Base-by-base conservation (phyloP, 1,140 invertebrate genomes). In the Pomacea maculata region DNA sequence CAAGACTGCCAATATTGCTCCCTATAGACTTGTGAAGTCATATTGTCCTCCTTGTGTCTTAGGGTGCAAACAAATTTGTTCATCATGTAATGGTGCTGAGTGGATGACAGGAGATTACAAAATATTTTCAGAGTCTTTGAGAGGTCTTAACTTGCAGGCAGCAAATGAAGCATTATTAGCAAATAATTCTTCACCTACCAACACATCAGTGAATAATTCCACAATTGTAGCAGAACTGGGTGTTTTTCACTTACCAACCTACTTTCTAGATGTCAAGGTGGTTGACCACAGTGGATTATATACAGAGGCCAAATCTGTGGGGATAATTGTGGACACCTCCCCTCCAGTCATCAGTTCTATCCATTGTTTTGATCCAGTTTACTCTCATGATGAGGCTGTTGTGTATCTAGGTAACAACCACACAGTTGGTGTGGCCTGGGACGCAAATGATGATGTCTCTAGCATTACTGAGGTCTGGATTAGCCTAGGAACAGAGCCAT, bases 401-500 rank as follows among this genome's bases (percentile, higher is more conserved):
- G 29, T 72, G 19, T 83, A 75, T 57, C 76, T 80, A 71, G 85
- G 85, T 9, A 77, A 82, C 57, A 84, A 82, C 61, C 80, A 78
- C 29, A 84, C 70, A 25, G 73, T 86, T 14, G 85, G 80, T 9
- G 85, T 82, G 17, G 83, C 80, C 61, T 86, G 85, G 85, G n/a
- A 57, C 21, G 78, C 76, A 57, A 67, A 21, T 12, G 65, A 80
- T 19, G 84, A 85, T 67, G 61, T 83, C 17, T 81, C 78, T 15
- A 63, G 25, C 54, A 61, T 74, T 17, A 61, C 67, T 21, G 29
- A 72, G 54, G 68, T 83, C 29, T 75, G 73, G 55, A 63, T 85
- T 12, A 70, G 61, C n/a, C 80, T 80, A 19, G 82, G 82, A 29
- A 61, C 79, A 17, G 25, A 78, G 70, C 63, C 82, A 21, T 55